Evolutionary conservation across 2,888 invertebrate genomes (phyloP).

Genomic region (Nomada fabriciana): DNA sequence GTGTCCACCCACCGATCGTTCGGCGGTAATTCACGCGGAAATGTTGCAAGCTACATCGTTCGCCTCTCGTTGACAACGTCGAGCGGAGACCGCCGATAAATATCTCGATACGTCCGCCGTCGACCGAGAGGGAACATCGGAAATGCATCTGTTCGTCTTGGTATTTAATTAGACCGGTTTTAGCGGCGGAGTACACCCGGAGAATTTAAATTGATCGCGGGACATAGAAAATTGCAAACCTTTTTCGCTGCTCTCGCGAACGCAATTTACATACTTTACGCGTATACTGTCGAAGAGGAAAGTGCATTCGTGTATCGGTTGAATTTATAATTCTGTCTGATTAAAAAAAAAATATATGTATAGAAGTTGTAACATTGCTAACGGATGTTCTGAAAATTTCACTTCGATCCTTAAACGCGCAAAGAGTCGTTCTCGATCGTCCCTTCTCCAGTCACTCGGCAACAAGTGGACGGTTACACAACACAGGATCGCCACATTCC

Average conservation of each 20-base stretch:
- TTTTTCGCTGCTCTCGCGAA: background rate
- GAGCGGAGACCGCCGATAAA: slow-evolving; percentile 29
- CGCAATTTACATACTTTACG: background rate
- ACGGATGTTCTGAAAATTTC: background rate
- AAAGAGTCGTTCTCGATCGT: background rate
- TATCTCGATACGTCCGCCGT: slow-evolving; percentile 27
- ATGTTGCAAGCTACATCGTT: slow-evolving; percentile 30
- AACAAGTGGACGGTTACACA: background rate
- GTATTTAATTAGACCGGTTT: slow-evolving; percentile 15
- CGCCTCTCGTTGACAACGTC: slow-evolving; percentile 18
- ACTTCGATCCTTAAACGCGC: no score
- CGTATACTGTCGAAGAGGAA: no score
- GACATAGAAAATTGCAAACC: background rate
- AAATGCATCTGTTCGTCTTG: background rate
- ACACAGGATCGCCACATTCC: background rate
- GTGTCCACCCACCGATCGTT: slow-evolving; percentile 37
- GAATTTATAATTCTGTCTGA: no score
- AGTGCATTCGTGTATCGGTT: no score
- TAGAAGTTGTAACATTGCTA: no score
- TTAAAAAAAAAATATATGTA: no score
- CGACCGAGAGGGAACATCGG: background rate
- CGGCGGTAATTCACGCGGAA: slow-evolving; percentile 49
- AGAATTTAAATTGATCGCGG: background rate
- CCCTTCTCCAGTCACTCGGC: background rate
- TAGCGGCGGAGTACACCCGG: background rate